These are phyloP conservation scores for Pyrgus malvae DNA, from an alignment of 2,888 invertebrate genomes.

Conservation along the genomic window DNA sequence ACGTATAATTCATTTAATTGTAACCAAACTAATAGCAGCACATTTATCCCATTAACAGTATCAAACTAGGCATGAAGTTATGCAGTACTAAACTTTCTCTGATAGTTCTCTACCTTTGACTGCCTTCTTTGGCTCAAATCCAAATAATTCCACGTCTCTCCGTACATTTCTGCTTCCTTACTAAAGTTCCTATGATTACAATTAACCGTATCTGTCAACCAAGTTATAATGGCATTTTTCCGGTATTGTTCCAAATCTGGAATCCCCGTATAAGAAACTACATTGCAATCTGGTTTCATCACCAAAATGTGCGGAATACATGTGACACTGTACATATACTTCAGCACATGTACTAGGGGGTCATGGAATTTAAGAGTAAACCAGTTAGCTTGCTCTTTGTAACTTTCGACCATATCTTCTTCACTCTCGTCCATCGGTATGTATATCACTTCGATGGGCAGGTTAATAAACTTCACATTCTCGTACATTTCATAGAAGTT, in stretches of 20 bases:
- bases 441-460: constrained; percentile 68
- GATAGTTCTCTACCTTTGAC: constrained; percentile 41
- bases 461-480: constrained; percentile 51
- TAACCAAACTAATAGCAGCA: not conserved
- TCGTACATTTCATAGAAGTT: constrained; percentile 68
- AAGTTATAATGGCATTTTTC: constrained; percentile 63
- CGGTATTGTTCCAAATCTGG: constrained; percentile 60
- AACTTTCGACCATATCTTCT: constrained; percentile 46
- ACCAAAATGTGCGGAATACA: constrained; percentile 58
- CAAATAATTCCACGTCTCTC: constrained; percentile 51
- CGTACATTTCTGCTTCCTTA: constrained; percentile 54
- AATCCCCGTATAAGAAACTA: constrained; percentile 57
- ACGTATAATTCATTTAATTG: too few species aligned
- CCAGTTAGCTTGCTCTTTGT: constrained; percentile 67
- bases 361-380: constrained; percentile 59
- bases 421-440: constrained; percentile 59
- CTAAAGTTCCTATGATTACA: constrained; percentile 46
- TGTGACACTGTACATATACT: constrained; percentile 55
- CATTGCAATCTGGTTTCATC: constrained; percentile 49
- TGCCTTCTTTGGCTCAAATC: constrained; percentile 22
- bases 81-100: constrained; percentile 42
- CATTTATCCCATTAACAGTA: not conserved
- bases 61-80: not conserved
- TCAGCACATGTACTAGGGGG: constrained; percentile 49
- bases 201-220: constrained; percentile 49